Evolutionary conservation across 2,797 vertebrate genomes (phyloP), one percentile per base, ranked within the genome.

Genomic region (Hypotaenidia philippensis): DNA sequence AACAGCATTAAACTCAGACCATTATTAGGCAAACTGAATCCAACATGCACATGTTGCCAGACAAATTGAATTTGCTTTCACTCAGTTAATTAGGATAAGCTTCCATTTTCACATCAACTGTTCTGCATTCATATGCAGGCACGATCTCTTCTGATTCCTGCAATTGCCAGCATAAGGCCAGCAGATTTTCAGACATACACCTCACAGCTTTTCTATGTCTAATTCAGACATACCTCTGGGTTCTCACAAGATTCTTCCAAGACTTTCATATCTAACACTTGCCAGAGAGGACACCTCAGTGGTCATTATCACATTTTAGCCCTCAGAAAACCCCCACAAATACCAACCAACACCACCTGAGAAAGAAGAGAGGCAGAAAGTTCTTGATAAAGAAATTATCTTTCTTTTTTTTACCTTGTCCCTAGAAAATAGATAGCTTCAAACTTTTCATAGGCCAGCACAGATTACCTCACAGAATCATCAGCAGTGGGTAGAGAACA

Each of bases 71-170:
- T 96, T 95, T 91, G 61, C 84, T 85, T 89, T 89, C 79, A 63
- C 23, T 93, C 76, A 83, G 84, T 83, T 87, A 89, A 91, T 93
- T 88, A 94, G 91, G 76, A 88, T 76, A 93, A 95, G 76, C 77
- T 91, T 88, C 76, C 80, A 86, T 95, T 94, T 89, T 93, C 96
- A 87, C 89, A 86, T 89, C 68, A 88, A 80, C 65, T 40, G 57
- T 36, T 94, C 59, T 83, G 59, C 66, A 76, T 66, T 93, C 22
- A 5, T 38, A 20, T 5, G 9, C 71, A 75, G 72, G n/a, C 72
- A 34, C 0, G 0, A 13, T 23, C 72, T 76, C 57, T 61, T 78
- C 65, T 72, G 38, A 59, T 86, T 76, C 69, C 61, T 91, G 65
- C 56, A 72, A 13, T 34, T 81, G 32, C 70, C 79, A 93, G 61